A percentile compares a stretch with the other conserved stretches of the same genome.
phyloP scores from a whole-genome alignment of 2,888 invertebrate genomes.

The Polylopha cassiicola region DNA sequence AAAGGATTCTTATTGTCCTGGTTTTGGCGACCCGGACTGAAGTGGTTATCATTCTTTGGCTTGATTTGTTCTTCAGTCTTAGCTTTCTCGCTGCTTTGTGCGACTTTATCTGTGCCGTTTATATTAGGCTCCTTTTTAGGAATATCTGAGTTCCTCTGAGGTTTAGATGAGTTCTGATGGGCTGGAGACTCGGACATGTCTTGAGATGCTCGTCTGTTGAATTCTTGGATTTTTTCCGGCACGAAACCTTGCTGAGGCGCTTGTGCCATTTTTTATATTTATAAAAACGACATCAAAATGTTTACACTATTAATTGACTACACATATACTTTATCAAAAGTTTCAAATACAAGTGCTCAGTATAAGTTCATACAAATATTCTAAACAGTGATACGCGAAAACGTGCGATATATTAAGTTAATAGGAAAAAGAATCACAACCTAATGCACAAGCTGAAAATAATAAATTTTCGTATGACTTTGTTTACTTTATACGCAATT shows the following conservation, averaged over 20 bases:
- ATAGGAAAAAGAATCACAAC: slow-evolving; percentile 63
- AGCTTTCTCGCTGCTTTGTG: slow-evolving; percentile 21
- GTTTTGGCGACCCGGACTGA: slow-evolving; percentile 39
- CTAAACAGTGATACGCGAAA: slow-evolving; percentile 17
- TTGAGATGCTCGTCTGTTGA: slow-evolving; percentile 62
- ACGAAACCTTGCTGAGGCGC: slow-evolving; percentile 63
- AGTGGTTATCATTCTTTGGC: slow-evolving; percentile 37
- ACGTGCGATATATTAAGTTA: slow-evolving; percentile 35
- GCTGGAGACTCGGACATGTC: slow-evolving; percentile 52
- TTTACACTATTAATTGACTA: slow-evolving; percentile 46
- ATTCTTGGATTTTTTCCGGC: slow-evolving; percentile 66
- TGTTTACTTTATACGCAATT: too few relatives aligned
- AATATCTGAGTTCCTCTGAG: slow-evolving; percentile 30
- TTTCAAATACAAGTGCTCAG: slow-evolving; percentile 28
- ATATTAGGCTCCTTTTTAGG: slow-evolving; percentile 51
- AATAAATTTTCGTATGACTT: background rate
- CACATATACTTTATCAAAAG: slow-evolving; percentile 50
- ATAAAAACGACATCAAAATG: slow-evolving; percentile 48
- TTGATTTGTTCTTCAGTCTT: slow-evolving; percentile 36
- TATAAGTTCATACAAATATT: slow-evolving; percentile 20
- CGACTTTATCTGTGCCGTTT: slow-evolving; percentile 40
- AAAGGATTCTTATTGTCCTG: slow-evolving; percentile 65
- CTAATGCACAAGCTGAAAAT: slow-evolving; percentile 47
- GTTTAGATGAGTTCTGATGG: slow-evolving; percentile 36
- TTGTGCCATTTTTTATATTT: slow-evolving; percentile 56